Evolutionary conservation across 1,140 invertebrate species (phyloP), one percentile per base, ranked within the genome.

Genomic region (Dendroctonus ponderosae): DNA sequence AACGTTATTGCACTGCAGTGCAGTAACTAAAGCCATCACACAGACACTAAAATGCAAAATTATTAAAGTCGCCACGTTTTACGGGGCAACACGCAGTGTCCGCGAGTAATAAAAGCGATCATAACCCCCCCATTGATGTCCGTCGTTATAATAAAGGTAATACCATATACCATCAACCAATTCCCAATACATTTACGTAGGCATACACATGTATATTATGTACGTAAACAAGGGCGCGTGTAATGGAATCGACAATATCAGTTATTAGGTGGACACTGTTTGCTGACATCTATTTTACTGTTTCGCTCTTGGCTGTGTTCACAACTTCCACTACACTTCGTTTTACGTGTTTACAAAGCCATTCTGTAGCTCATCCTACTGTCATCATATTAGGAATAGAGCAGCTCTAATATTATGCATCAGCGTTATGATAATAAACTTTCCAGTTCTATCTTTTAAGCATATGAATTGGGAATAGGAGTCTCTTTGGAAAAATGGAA

Each of bases 1-100:
- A 37, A n/a, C n/a, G 40, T 57, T 57, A 57, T 57, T 57, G 54
- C 54, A 3, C 54, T 42, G 40, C 40, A 42, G 9, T 57, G 54
- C 54, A 42, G 54, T 57, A 57, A 57, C 54, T 57, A 57, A 11
- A 12, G 26, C 51, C 51, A 52, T 52, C 12, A 37, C 26, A 37
- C 51, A 52, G 26, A 52, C 51, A 52, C 51, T 57, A 57, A 57
- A 57, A 57, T 57, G 54, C 54, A 42, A 57, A 57, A 57, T 57
- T 57, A 57, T 57, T 12, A 42, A 57, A 57, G 14, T 53, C 14
- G 40, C 38, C 8, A 12, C 40, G 38, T 57, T 57, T 57, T 57
- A 57, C 26, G 40, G 38, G 12, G 54, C 38, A 12, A n/a, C 54
- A 57, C 54, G 54, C 54, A 57, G 54, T 57, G 54, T 42, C 54